Percentiles rank a stretch among this genome's conserved stretches.
phyloP scores from a whole-genome alignment of 2,797 vertebrate species.

The Naso thynnoides region DNA sequence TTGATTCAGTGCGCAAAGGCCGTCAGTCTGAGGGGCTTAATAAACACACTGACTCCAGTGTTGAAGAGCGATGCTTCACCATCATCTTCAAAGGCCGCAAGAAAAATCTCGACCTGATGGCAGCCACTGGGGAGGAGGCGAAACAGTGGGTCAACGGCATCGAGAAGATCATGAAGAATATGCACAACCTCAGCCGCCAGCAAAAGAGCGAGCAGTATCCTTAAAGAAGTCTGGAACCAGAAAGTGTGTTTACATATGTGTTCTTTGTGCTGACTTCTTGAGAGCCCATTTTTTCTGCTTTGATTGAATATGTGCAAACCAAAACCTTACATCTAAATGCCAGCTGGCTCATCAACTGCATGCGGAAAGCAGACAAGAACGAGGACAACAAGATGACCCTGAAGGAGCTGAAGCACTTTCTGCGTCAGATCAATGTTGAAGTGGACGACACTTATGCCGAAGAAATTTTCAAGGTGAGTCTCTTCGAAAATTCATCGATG shows the following conservation, averaged over 20 bases:
- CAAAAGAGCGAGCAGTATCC: conserved; percentile 98
- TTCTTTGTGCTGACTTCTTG: neutral
- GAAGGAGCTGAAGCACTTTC: conserved; percentile 94
- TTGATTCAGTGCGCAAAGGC: conserved; percentile 91
- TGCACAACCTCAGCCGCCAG: conserved; percentile 86
- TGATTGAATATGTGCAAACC: neutral
- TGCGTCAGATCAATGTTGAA: conserved; percentile 92
- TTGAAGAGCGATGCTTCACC: conserved; percentile 91
- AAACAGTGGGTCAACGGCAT: conserved; percentile 89
- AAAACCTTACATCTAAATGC: conserved; percentile 84
- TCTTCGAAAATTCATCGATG: neutral
- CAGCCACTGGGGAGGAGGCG: conserved; percentile 78
- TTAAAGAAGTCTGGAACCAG: conserved; percentile 57
- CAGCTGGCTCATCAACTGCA: conserved; percentile 96
- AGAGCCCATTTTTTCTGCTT: too few species aligned
- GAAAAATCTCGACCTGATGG: conserved; percentile 93
- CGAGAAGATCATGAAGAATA: conserved; percentile 89
- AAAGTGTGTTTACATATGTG: neutral
- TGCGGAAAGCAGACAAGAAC: conserved; percentile 95
- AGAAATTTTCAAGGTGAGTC: conserved; percentile 88
- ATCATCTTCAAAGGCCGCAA: conserved; percentile 92
- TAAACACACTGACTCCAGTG: conserved; percentile 85
- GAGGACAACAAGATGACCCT: conserved; percentile 95
- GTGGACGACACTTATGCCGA: conserved; percentile 89
- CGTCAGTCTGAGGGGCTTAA: conserved; percentile 93